phyloP scores from a whole-genome alignment of 2,797 vertebrate genomes.

The Lepidocolaptes lacrymiger region DNA sequence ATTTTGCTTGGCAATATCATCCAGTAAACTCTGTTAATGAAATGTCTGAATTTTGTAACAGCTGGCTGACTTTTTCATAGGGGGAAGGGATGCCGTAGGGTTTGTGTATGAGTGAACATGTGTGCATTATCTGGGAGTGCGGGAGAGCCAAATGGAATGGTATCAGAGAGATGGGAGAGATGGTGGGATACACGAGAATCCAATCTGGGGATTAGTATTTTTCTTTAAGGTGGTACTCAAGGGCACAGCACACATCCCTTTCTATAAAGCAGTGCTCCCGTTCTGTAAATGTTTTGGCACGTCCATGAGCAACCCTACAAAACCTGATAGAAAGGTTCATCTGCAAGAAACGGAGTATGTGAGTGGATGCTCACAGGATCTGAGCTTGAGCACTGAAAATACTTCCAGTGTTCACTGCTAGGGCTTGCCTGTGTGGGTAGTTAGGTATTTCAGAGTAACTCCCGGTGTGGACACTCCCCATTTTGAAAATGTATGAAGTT shows the following conservation, averaged over 20 bases:
- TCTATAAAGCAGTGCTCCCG: not conserved
- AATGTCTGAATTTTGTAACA: conserved; percentile 51
- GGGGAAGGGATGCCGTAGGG: not conserved
- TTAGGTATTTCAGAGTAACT: not conserved
- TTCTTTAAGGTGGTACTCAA: not conserved
- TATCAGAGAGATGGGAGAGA: not conserved
- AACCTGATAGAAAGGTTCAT: not conserved
- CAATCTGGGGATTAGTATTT: not conserved
- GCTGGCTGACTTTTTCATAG: not conserved
- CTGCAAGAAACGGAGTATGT: not conserved
- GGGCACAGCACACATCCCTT: not conserved
- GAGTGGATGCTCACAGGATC: not conserved
- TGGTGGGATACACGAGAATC: not conserved
- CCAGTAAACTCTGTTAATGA: conserved; percentile 44
- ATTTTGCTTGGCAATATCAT: conserved; percentile 55
- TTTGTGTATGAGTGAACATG: not conserved
- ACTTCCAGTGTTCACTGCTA: not conserved
- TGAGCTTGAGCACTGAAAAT: not conserved
- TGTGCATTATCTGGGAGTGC: not conserved
- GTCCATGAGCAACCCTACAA: not conserved
- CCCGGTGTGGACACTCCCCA: not conserved
- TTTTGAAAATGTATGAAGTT: not conserved
- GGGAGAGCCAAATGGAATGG: not conserved
- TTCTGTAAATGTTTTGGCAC: not conserved
- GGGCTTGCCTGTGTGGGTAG: not conserved